Conservation (phyloP, 2,888 invertebrate genomes). For the Campaea margaritaria region DNA sequence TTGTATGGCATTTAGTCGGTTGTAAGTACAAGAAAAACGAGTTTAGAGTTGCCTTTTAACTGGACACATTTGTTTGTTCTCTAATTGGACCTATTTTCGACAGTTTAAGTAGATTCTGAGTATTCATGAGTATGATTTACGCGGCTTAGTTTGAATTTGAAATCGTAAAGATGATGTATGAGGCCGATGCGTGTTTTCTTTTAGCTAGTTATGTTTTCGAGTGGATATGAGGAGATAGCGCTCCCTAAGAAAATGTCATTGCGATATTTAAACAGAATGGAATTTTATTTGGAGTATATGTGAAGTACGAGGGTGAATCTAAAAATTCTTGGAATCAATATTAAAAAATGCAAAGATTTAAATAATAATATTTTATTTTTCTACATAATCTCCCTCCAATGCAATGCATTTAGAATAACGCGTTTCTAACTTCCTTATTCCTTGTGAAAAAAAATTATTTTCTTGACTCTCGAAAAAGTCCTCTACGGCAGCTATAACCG, state of each 20-base stretch:
- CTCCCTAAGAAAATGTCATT: not conserved
- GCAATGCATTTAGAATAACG: too few relatives aligned
- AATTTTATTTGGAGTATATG: too few relatives aligned
- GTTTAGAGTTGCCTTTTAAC: slow-evolving; percentile 61
- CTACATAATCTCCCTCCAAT: too few relatives aligned
- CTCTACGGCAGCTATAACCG: too few relatives aligned
- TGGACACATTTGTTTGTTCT: slow-evolving; percentile 63
- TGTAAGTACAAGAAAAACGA: slow-evolving; percentile 65
- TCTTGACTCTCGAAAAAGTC: too few relatives aligned
- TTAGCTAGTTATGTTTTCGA: slow-evolving; percentile 1
- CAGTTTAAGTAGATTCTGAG: slow-evolving; percentile 49
- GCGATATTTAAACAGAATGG: too few relatives aligned
- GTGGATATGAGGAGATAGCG: not conserved
- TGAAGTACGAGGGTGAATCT: too few relatives aligned
- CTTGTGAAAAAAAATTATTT: too few relatives aligned
- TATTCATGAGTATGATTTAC: slow-evolving; percentile 43
- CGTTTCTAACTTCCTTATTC: too few relatives aligned
- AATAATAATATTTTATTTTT: too few relatives aligned
- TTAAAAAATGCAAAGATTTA: too few relatives aligned
- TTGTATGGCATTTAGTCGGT: slow-evolving; percentile 76
- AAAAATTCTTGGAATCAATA: too few relatives aligned
- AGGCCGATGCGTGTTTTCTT: not conserved
- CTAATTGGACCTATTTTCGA: slow-evolving; percentile 63
- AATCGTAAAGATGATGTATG: slow-evolving; percentile 15
- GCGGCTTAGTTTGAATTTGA: slow-evolving; percentile 22